Evolutionary conservation across 2,113 vertebrate genomes (phyloP), one percentile per base, ranked within the genome.

Genomic region (Hemicordylus capensis): DNA sequence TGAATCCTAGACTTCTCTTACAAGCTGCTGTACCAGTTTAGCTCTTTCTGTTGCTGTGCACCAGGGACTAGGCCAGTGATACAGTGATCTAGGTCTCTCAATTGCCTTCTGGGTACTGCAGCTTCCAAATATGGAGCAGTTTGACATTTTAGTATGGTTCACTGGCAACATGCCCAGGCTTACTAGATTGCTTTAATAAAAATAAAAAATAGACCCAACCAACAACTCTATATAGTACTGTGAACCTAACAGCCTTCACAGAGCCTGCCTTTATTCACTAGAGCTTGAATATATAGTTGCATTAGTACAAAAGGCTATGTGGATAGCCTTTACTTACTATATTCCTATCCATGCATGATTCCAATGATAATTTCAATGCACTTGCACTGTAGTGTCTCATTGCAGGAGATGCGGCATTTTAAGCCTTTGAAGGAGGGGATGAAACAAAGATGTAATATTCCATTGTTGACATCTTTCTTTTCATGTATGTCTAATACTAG

Each of bases 91-190:
- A 93, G 92, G 84, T 80, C 81, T 82, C 69, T 86, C 84, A 79
- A 44, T 80, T 92, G 85, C 83, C 88, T 79, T 91, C 90, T 93
- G 89, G 90, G 78, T 92, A 88, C 84, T 85, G 66, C 66, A 85
- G 76, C 86, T 89, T 93, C 90, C 90, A 93, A 90, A 93, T 93
- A 92, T 0, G 6, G 91, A 93, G 75, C 44, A 80, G 78, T 92
- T 90, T 92, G 91, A 95, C 92, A 94, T 94, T 94, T 94, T 86
- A 84, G 87, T 93, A 80, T 88, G 78, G 66, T 77, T 90, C 83
- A 31, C 26, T 85, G 91, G 90, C 87, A 84, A 46, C 70, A 59
- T 88, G 89, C 87, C 89, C 67, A 80, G 67, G 26, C 66, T 80
- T 80, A 69, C 76, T 63, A 24, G 69, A n/a, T 51, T 67, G 7